Conservation (phyloP, 1,140 invertebrate species). For the Zelostemma sp. region DNA sequence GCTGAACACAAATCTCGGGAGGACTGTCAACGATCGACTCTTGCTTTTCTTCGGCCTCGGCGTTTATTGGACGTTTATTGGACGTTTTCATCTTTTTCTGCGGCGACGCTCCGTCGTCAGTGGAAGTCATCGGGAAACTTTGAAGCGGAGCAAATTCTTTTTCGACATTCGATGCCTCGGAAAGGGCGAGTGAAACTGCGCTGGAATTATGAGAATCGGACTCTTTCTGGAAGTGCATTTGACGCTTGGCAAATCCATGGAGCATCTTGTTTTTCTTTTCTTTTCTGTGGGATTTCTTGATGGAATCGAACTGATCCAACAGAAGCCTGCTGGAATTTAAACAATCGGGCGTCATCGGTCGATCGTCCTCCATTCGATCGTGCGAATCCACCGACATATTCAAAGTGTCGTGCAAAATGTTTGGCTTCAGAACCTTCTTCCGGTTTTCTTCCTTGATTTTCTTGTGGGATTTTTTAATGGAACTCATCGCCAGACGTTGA, state of each 20-base stretch:
- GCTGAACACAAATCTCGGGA: background rate
- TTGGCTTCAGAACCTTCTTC: conserved; percentile 44
- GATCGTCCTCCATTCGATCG: conserved; percentile 3
- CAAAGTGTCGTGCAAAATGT: conserved; percentile 17
- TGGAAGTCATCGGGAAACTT: background rate
- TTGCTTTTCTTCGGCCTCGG: no score
- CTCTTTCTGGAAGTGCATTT: conserved; percentile 39
- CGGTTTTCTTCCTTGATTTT: conserved; percentile 59
- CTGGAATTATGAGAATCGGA: background rate
- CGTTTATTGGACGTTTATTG: no score
- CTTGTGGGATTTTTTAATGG: conserved; percentile 62
- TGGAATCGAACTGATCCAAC: conserved; percentile 55
- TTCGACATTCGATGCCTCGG: background rate
- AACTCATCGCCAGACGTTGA: conserved; percentile 49
- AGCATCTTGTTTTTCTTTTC: conserved; percentile 58
- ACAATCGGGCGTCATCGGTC: conserved; percentile 58
- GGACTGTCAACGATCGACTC: background rate
- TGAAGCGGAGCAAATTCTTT: background rate
- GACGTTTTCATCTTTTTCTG: conserved; percentile 52
- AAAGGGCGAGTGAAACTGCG: background rate
- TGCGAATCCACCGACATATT: conserved; percentile 20
- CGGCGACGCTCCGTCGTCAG: conserved; percentile 27
- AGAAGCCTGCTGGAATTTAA: conserved; percentile 60
- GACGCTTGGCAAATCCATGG: conserved; percentile 42
- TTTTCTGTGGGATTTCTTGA: conserved; percentile 64